A percentile compares a stretch with the other conserved stretches of the same genome.
These are phyloP conservation scores for Magallana gigas DNA, from an alignment of 1,140 invertebrate genomes.

Conservation along the genomic window DNA sequence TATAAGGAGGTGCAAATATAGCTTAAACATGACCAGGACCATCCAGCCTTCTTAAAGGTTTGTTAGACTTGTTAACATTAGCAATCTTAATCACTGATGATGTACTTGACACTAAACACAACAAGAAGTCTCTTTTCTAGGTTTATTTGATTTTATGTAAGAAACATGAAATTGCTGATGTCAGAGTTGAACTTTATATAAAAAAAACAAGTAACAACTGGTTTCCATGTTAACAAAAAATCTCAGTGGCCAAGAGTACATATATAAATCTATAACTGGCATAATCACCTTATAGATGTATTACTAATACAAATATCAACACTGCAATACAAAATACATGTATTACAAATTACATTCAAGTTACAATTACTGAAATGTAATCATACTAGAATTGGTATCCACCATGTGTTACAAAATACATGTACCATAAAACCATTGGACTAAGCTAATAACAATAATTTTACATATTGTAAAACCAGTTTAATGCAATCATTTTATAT, in stretches of 20 bases:
- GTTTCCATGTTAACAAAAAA: slow-evolving; percentile 17
- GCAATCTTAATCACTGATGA: too few relatives aligned
- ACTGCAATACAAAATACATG: too few relatives aligned
- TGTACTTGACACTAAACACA: too few relatives aligned
- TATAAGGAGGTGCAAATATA: too few relatives aligned
- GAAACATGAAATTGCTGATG: neutral
- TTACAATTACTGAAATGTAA: too few relatives aligned
- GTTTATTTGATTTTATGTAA: neutral
- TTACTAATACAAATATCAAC: too few relatives aligned
- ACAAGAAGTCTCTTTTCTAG: neutral
- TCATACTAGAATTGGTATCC: too few relatives aligned
- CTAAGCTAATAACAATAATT: neutral
- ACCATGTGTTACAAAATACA: too few relatives aligned
- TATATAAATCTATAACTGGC: neutral
- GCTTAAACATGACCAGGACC: too few relatives aligned
- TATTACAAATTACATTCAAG: too few relatives aligned
- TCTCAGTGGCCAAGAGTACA: neutral
- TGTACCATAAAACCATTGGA: neutral
- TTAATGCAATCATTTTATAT: neutral
- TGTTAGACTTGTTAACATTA: too few relatives aligned
- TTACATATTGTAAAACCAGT: neutral
- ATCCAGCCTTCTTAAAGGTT: too few relatives aligned
- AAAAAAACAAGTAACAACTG: slow-evolving; percentile 13
- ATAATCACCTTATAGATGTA: neutral
- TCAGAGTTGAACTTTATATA: neutral